Percentiles rank a stretch among this genome's conserved stretches.
These are phyloP conservation scores for Porites evermanni DNA, from an alignment of 92 coral and sea anemone genomes.

Conservation along the genomic window DNA sequence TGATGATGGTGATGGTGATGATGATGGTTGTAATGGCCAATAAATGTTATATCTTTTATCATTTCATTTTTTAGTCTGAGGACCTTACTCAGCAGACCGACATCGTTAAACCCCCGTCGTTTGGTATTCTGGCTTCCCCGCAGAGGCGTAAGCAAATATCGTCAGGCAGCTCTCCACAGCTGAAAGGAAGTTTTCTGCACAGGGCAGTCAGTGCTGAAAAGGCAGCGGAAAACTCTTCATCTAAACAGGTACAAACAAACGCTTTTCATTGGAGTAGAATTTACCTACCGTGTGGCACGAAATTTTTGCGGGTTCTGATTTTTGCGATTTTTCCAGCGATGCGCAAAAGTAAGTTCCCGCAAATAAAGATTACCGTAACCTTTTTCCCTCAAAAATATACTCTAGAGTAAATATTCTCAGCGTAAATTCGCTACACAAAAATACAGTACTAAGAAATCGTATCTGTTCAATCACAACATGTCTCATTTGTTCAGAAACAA, in stretches of 20 bases:
- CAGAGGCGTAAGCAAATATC: slow-evolving; percentile 75
- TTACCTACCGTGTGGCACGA: not conserved
- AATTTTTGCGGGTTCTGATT: too few species aligned
- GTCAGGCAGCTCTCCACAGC: slow-evolving; percentile 82
- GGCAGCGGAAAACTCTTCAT: slow-evolving; percentile 79
- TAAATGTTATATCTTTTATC: not conserved
- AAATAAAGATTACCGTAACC: too few species aligned
- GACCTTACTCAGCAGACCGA: slow-evolving; percentile 61
- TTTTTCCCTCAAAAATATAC: too few species aligned
- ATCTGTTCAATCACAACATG: too few species aligned
- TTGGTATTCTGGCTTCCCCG: slow-evolving; percentile 84
- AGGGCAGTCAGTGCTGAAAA: slow-evolving; percentile 85
- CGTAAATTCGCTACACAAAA: too few species aligned
- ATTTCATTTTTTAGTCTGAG: slow-evolving; percentile 45
- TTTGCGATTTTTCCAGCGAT: too few species aligned
- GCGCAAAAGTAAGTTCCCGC: too few species aligned
- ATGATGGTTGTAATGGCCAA: not conserved
- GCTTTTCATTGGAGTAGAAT: not conserved
- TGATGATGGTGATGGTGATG: too few species aligned
- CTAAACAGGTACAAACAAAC: slow-evolving; percentile 72
- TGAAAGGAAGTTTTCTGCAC: slow-evolving; percentile 96
- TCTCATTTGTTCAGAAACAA: too few species aligned
- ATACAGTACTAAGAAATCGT: too few species aligned
- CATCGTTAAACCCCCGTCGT: slow-evolving; percentile 70
- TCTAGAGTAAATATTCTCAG: too few species aligned